These are phyloP conservation scores for Drosophila flavopinicola DNA, from an alignment of 2,888 invertebrate species.

Conservation along the genomic window DNA sequence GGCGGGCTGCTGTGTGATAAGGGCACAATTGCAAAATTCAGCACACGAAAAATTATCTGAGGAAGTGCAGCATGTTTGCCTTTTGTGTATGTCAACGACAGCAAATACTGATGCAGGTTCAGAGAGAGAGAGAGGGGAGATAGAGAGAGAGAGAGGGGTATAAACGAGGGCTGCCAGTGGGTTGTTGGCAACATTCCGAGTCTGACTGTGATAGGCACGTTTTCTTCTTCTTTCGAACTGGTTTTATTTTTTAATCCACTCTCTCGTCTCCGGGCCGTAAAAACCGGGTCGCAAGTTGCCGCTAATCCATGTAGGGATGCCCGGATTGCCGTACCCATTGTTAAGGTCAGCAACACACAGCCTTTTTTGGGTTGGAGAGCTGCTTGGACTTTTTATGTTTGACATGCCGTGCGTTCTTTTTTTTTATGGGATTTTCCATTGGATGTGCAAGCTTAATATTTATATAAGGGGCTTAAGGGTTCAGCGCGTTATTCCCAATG, in stretches of 20 bases:
- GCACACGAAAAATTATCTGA: slow-evolving; percentile 41
- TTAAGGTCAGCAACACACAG: slow-evolving; percentile 61
- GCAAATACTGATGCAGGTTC: slow-evolving; percentile 6
- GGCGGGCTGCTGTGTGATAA: slow-evolving; percentile 14
- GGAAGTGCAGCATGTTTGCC: slow-evolving; percentile 53
- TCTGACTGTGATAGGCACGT: slow-evolving; percentile 6
- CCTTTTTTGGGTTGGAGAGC: slow-evolving; percentile 19
- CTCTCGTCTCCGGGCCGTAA: slow-evolving; percentile 20
- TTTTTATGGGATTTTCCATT: slow-evolving; percentile 58
- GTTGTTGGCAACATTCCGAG: slow-evolving; percentile 7
- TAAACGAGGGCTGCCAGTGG: slow-evolving; percentile 11
- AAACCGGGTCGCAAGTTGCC: slow-evolving; percentile 49
- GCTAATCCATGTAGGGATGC: slow-evolving; percentile 54
- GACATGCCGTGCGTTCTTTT: slow-evolving; percentile 45
- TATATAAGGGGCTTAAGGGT: slow-evolving; percentile 49
- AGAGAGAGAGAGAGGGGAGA: background rate
- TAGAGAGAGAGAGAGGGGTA: background rate
- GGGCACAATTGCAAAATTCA: background rate
- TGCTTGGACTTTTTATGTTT: slow-evolving; percentile 43
- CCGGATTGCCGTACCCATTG: slow-evolving; percentile 50
- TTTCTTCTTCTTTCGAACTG: slow-evolving; percentile 18
- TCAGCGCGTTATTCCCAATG: slow-evolving; percentile 10
- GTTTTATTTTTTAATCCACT: slow-evolving; percentile 36
- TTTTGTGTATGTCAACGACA: slow-evolving; percentile 31
- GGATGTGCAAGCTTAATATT: slow-evolving; percentile 54